Base-by-base conservation (phyloP, 2,113 vertebrate genomes). In the Entomyzon cyanotis region DNA sequence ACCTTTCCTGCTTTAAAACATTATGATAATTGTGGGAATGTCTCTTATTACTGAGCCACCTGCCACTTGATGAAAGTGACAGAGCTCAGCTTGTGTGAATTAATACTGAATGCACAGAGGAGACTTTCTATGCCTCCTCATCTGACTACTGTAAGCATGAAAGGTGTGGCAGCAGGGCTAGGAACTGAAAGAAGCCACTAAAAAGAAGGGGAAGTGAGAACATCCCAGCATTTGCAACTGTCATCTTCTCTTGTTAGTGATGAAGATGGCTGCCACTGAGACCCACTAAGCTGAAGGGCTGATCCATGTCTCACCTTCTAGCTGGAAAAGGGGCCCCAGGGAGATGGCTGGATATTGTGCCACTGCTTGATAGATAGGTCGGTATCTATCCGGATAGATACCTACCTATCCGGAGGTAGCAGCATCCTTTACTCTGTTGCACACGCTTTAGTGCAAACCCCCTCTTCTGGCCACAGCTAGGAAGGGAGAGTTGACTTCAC, bases 1-100 rank as follows among this genome's bases (percentile, higher is more conserved):
- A 81, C 76, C 47, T 92, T 90, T 93, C 11, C 64, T 90, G 31
- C 30, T 47, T 81, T 82, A 86, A 95, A 92, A 75, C n/a, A 63
- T 86, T 74, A 52, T 0, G 13, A 39, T 71, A 59, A 11, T 47
- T 63, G 27, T 70, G 69, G 22, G 64, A 52, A 70, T 83, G 87
- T 71, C 59, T 96, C 30, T 64, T 67, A 47, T 56, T 84, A 65
- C 39, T 67, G 39, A 88, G 59, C 50, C 71, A 67, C 39, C 28
- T 83, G 59, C 33, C 1, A 4, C 44, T 64, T 58, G 64, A 47
- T 78, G 69, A 78, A 86, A 64, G 47, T n/a, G 68, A 52, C 50
- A 59, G 50, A 60, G 28, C 68, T 86, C 52, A 80, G 5, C n/a
- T 62, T 88, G 15, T 52, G 27, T 65, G 44, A 69, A 70, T 73